These are phyloP conservation scores for Psococerastis gibbosa DNA, from an alignment of 2,888 invertebrate species.

Conservation along the genomic window DNA sequence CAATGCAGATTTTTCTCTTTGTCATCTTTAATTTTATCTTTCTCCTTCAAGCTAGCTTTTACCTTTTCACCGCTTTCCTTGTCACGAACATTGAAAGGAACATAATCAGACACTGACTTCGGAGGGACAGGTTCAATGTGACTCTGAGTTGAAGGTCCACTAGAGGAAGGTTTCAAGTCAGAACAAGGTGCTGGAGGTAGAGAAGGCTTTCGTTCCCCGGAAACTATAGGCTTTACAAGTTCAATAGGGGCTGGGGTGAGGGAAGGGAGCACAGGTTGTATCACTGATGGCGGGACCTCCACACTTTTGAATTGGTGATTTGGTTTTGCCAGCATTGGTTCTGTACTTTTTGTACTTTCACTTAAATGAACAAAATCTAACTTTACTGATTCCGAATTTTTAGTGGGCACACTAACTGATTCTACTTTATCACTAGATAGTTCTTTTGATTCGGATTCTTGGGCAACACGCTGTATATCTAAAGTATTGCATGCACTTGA, in stretches of 20 bases:
- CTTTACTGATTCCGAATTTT: too few species aligned
- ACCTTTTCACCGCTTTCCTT: constrained; percentile 21
- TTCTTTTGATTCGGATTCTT: background rate
- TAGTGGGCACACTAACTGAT: too few species aligned
- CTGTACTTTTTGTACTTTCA: constrained; percentile 9
- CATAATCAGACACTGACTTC: constrained; percentile 2
- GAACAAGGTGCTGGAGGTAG: too few species aligned
- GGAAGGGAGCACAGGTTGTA: constrained; percentile 14
- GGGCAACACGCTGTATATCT: background rate
- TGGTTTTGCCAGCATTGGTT: background rate
- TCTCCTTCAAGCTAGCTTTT: constrained; percentile 13
- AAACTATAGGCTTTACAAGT: too few species aligned
- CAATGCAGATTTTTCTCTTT: constrained; percentile 18
- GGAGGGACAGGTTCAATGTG: constrained; percentile 2
- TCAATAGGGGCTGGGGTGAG: constrained; percentile 11
- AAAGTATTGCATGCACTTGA: background rate
- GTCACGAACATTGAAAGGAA: constrained; percentile 15
- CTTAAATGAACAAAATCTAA: too few species aligned
- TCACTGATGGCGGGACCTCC: background rate
- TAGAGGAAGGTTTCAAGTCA: too few species aligned
- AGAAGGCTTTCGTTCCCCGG: too few species aligned
- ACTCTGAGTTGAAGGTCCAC: too few species aligned
- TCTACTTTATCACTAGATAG: constrained; percentile 2
- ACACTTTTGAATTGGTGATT: constrained; percentile 4
- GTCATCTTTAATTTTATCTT: constrained; percentile 16